A percentile compares a stretch with the other conserved stretches of the same genome.
These are phyloP conservation scores for Caenorhabditis becei DNA, from an alignment of 2,888 invertebrate species.

Conservation along the genomic window DNA sequence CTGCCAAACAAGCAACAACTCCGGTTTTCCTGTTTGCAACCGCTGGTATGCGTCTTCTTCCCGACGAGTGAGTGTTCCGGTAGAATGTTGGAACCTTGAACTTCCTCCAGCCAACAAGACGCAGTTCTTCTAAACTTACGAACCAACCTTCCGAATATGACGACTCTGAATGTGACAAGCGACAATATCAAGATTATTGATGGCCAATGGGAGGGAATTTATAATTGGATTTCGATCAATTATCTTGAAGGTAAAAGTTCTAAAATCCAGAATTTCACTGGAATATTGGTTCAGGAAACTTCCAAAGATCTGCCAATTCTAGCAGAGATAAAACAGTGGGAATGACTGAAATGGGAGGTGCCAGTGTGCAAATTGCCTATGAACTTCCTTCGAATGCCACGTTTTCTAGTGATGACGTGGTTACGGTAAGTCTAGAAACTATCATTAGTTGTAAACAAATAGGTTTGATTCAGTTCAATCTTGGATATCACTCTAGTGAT, in stretches of 20 bases:
- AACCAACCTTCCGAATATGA: slow-evolving; percentile 82
- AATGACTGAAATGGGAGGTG: slow-evolving; percentile 85
- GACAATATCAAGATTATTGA: slow-evolving; percentile 84
- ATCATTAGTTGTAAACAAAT: neutral
- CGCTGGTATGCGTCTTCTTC: slow-evolving; percentile 84
- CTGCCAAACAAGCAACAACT: slow-evolving; percentile 83
- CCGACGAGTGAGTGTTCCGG: slow-evolving; percentile 75
- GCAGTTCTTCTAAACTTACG: slow-evolving; percentile 83
- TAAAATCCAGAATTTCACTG: no score
- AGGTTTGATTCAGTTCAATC: slow-evolving; percentile 81
- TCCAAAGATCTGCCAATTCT: slow-evolving; percentile 8
- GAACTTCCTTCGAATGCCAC: slow-evolving; percentile 68
- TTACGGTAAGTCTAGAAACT: slow-evolving; percentile 54
- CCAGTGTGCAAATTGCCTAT: slow-evolving; percentile 84
- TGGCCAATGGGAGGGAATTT: slow-evolving; percentile 84
- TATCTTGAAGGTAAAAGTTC: slow-evolving; percentile 62
- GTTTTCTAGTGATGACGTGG: slow-evolving; percentile 66
- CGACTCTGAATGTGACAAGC: slow-evolving; percentile 41
- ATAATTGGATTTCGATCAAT: slow-evolving; percentile 84
- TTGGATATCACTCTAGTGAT: slow-evolving; percentile 83
- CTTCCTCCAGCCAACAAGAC: slow-evolving; percentile 79
- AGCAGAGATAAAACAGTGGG: slow-evolving; percentile 82
- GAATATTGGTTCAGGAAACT: slow-evolving; percentile 63
- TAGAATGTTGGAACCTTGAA: neutral
- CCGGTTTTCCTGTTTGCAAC: slow-evolving; percentile 84